Base-by-base conservation (phyloP, 2,113 vertebrate genomes). In the Melospiza melodia region DNA sequence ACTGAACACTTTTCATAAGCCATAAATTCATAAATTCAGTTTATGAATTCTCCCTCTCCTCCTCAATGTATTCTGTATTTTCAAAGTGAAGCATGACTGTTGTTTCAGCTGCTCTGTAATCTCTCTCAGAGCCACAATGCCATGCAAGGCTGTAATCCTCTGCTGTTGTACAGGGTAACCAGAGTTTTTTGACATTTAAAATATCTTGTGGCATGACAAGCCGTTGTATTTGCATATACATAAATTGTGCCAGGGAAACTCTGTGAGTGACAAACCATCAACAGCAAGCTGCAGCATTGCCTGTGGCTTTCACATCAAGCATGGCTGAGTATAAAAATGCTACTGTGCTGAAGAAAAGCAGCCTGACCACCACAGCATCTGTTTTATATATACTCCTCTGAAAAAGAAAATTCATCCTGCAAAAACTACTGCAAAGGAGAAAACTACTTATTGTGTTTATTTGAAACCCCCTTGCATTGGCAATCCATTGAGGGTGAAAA, bases 111-210 rank as follows among this genome's bases (percentile, higher is more conserved):
- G 68, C 63, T 74, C 35, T 83, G 46, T 63, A 90, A 83, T 83
- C 61, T 88, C 44, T 65, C 57, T 35, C 17, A 54, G 54, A 87
- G 7, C 69, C n/a, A n/a, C 0, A 2, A 27, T 22, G 57, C 8
- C 87, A 77, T 3, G 12, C 41, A 71, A 85, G 49, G 11, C 6
- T 65, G 44, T 21, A 87, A 93, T 82, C 19, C 66, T 72, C 63
- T 75, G 41, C 83, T 94, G 61, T n/a, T 49, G 51, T 9, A 59
- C 84, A 77, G 90, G 76, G 82, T 80, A 95, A 93, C 85, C 48
- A 46, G 82, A 44, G 90, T 31, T 93, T 96, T 93, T 61, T 96
- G 88, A 93, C 83, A 92, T 90, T 97, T 93, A 88, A 89, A 94
- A 89, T 84, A 96, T 35, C 90, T 66, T 65, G 65, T 9, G 31